Evolutionary conservation across 2,113 vertebrate genomes (phyloP).

Genomic region (Cavia porcellus): DNA sequence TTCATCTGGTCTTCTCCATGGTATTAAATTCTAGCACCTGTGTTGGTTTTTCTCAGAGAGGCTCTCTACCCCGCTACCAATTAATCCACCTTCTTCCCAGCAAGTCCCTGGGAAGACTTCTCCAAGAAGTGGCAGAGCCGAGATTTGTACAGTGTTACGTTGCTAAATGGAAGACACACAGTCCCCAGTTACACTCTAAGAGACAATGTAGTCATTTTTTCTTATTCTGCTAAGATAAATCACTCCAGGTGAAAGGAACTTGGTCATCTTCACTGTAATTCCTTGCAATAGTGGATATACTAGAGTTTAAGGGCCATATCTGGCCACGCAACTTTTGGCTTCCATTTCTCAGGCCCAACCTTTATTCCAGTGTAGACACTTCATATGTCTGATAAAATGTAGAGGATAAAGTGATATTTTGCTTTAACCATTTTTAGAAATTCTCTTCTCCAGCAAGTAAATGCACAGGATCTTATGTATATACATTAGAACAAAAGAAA

Average conservation of each 20-base stretch:
- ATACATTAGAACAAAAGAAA: background rate
- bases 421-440: background rate
- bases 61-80: too few species aligned
- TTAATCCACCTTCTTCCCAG: too few species aligned
- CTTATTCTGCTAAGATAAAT: background rate
- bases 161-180: background rate
- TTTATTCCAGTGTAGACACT: too few species aligned
- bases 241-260: background rate
- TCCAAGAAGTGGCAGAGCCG: too few species aligned
- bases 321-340: background rate
- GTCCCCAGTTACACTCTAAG: background rate
- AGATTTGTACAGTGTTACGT: background rate
- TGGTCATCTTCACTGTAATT: background rate
- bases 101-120: background rate
- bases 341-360: rapidly evolving
- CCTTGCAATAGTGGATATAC: background rate
- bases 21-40: too few species aligned
- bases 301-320: too few species aligned
- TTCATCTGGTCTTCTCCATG: too few species aligned
- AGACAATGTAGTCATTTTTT: background rate
- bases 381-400: background rate
- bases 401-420: background rate
- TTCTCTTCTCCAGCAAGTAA: background rate
- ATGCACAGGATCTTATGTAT: background rate
- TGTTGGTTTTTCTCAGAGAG: too few species aligned